phyloP scores from a whole-genome alignment of 2,113 vertebrate genomes.

The Delphinapterus leucas region DNA sequence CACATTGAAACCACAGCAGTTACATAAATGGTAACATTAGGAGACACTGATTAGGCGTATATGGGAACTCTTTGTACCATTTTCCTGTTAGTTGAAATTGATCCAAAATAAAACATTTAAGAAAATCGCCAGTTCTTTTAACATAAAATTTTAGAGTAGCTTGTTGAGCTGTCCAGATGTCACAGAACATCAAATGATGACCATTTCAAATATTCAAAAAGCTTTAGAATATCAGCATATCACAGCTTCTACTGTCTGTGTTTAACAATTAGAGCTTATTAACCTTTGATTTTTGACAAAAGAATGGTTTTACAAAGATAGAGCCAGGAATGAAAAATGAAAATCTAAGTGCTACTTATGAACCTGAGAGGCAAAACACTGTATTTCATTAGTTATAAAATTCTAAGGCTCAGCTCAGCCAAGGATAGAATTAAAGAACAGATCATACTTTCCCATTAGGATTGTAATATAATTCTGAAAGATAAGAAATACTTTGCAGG shows the following conservation, averaged over 20 bases:
- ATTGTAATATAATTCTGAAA: slow-evolving; percentile 29
- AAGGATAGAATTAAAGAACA: slow-evolving; percentile 52
- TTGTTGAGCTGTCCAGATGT: background rate
- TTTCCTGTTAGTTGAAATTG: background rate
- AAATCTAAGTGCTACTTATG: background rate
- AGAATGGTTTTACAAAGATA: slow-evolving; percentile 52
- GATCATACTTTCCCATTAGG: slow-evolving; percentile 24
- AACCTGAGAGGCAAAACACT: background rate
- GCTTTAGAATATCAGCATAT: background rate
- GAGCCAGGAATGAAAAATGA: slow-evolving; percentile 53
- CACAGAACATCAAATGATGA: background rate
- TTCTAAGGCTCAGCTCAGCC: background rate
- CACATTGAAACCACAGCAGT: background rate
- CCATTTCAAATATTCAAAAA: slow-evolving; percentile 20
- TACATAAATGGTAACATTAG: background rate
- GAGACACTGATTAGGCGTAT: background rate
- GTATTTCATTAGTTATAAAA: slow-evolving; percentile 45
- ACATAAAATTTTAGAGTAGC: background rate
- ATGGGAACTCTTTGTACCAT: background rate
- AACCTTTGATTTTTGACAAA: slow-evolving; percentile 54
- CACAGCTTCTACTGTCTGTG: background rate
- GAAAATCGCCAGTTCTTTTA: background rate
- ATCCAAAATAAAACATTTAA: slow-evolving; percentile 17
- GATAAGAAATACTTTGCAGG: slow-evolving; percentile 17
- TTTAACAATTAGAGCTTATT: slow-evolving; percentile 63